phyloP scores from a whole-genome alignment of 2,113 vertebrate species.

The Taurulus bubalis region DNA sequence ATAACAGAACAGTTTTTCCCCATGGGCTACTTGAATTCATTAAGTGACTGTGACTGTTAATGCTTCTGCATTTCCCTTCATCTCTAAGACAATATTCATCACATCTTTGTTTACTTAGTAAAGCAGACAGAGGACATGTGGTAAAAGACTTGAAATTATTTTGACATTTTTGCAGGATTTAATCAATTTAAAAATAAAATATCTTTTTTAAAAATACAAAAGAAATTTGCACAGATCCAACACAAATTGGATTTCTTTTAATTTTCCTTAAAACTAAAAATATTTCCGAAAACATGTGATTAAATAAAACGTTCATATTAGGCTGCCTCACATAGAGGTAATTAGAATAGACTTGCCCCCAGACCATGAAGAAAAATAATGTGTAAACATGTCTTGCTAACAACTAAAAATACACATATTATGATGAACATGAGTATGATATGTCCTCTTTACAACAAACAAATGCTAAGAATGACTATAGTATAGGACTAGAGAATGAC shows the following conservation, averaged over 20 bases:
- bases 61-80: neutral
- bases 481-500: too few species aligned
- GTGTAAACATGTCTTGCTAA: neutral
- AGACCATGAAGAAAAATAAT: too few species aligned
- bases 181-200: neutral
- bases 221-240: too few species aligned
- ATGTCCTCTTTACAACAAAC: neutral
- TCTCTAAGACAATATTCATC: neutral
- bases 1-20: neutral
- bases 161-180: neutral
- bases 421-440: neutral
- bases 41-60: neutral
- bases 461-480: neutral
- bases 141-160: neutral
- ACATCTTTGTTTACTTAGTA: neutral
- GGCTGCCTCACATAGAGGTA: too few species aligned
- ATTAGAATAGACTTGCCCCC: too few species aligned
- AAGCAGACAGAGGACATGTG: neutral
- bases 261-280: neutral
- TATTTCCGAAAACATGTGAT: too few species aligned
- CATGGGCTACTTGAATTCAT: neutral
- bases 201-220: too few species aligned
- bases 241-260: neutral
- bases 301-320: too few species aligned
- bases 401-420: neutral